These are phyloP conservation scores for Lasioglossum zephyrum DNA, from an alignment of 2,888 invertebrate genomes.

Conservation along the genomic window DNA sequence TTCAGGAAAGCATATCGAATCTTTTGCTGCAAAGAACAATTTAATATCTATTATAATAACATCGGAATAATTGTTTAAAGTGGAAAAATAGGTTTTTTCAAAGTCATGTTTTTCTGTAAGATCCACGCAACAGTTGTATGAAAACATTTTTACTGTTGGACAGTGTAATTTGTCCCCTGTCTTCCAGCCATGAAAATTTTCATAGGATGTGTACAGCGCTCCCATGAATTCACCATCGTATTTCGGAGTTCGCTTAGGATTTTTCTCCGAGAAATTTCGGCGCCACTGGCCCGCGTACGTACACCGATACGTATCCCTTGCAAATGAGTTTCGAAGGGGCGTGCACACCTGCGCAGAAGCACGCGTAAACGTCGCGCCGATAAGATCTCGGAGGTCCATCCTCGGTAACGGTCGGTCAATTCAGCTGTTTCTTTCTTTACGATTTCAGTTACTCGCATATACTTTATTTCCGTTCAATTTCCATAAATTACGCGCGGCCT, in stretches of 20 bases:
- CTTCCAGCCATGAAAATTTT: too few species aligned
- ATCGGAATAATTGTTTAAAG: too few species aligned
- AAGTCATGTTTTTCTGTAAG: too few species aligned
- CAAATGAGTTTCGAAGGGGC: background rate
- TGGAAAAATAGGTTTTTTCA: too few species aligned
- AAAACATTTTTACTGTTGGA: too few species aligned
- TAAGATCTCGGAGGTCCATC: constrained; percentile 61
- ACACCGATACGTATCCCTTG: background rate
- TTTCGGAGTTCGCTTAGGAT: background rate
- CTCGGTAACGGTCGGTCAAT: constrained; percentile 35
- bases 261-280: background rate
- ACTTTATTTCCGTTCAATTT: constrained; percentile 37
- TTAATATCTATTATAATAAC: too few species aligned
- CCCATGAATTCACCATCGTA: too few species aligned
- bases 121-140: too few species aligned
- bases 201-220: too few species aligned
- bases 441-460: constrained; percentile 35
- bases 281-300: background rate
- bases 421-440: constrained; percentile 54
- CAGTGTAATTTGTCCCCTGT: too few species aligned
- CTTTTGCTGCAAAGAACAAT: too few species aligned
- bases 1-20: too few species aligned
- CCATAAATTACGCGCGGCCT: constrained; percentile 36
- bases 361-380: constrained; percentile 40
- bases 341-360: constrained; percentile 54